A percentile compares a stretch with the other conserved stretches of the same genome.
These are phyloP conservation scores for Oikopleura dioica DNA, from an alignment of 23 tunicate genomes.

Conservation along the genomic window DNA sequence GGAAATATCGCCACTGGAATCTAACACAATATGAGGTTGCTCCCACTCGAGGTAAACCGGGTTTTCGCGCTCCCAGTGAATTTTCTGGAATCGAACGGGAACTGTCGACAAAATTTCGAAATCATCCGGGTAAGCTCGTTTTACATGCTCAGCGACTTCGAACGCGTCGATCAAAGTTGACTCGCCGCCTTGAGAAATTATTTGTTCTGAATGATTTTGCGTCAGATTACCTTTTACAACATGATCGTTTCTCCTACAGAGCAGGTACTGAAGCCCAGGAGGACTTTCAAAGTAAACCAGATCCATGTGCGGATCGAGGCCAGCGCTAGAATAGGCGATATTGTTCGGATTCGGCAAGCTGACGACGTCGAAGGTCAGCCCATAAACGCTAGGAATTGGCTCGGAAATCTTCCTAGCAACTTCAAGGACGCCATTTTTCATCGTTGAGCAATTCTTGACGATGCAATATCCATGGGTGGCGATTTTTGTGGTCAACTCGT, in stretches of 20 bases:
- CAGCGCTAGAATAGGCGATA: background rate
- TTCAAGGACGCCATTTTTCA: too few relatives aligned
- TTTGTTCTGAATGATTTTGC: too few relatives aligned
- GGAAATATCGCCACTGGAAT: too few relatives aligned
- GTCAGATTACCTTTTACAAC: too few relatives aligned
- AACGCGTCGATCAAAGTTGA: background rate
- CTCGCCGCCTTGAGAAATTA: too few relatives aligned
- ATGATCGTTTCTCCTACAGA: background rate
- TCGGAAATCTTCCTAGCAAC: too few relatives aligned
- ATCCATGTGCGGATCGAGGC: background rate
- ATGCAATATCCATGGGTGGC: too few relatives aligned
- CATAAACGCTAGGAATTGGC: background rate
- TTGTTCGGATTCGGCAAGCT: background rate
- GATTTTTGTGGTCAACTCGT: too few relatives aligned
- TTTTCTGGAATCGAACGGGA: slow-evolving; percentile 3
- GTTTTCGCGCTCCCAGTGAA: background rate
- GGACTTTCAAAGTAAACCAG: background rate
- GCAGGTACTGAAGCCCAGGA: background rate
- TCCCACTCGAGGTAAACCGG: slow-evolving; percentile 1
- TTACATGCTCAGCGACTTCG: background rate
- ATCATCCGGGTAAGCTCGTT: background rate
- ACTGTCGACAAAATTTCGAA: background rate
- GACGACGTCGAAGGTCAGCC: background rate
- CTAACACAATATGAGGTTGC: background rate
- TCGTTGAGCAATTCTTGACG: too few relatives aligned